Base-by-base conservation (phyloP, 1,140 invertebrate genomes). In the Zelostemma sp. region DNA sequence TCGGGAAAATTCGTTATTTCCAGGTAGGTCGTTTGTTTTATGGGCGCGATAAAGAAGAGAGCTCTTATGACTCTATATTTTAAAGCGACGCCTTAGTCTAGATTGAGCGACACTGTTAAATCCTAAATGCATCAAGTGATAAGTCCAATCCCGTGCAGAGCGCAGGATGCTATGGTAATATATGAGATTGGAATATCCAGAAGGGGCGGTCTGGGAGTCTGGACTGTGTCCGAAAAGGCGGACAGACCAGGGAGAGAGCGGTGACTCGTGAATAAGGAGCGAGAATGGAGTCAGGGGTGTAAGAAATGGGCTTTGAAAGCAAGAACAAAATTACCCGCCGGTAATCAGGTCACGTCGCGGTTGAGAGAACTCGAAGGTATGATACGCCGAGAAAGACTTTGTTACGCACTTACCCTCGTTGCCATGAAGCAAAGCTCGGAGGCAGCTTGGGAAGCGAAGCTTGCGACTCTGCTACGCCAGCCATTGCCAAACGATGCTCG, bases 401-500 rank as follows among this genome's bases (percentile, higher is more conserved):
- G 69, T 72, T 69, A 65, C 50, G 59, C 68, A 82, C 80, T 83
- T 57, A 82, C 80, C 77, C 72, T 77, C 47, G 79, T 73, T 80
- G 81, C 77, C 79, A 82, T 79, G 73, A 68, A 75, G 72, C 62
- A 58, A 54, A 75, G 49, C 68, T 68, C 66, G 73, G 57, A 58
- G 59, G 72, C 66, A 58, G 79, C 73, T 70, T 53, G 68, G 68
- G 68, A 58, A 68, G 70, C 66, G 57, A n/a, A 35, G 33, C 6
- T 35, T 6, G 68, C 55, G 55, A 62, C 65, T 68, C 72, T 59
- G 64, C 72, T 78, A 75, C 58, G 64, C 71, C 72, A 77, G 74
- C 79, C 81, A 82, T 83, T 75, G 73, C 76, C 72, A 43, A 68
- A 64, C 54, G 59, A 61, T 72, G 62, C 67, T 62, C 47, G 38